Evolutionary conservation across 2,113 vertebrate genomes (phyloP), one percentile per base, ranked within the genome.

Genomic region (Gorsachius goisagi): DNA sequence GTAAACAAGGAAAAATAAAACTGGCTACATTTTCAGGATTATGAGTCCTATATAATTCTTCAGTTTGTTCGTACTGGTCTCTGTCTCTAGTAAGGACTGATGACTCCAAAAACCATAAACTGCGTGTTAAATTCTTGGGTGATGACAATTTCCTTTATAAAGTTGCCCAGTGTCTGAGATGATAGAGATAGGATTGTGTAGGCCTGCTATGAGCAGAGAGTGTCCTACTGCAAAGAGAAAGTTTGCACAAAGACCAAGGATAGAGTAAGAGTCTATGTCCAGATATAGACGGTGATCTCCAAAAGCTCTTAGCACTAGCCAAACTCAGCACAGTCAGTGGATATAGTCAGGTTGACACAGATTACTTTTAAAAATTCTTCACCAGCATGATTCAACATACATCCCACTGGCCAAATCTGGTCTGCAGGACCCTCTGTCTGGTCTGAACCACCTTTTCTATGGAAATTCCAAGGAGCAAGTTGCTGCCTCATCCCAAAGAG

Each of bases 1-100:
- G 55, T 90, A 95, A 88, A 41, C n/a, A 82, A 80, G 82, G 74
- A 66, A 88, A 95, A 91, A 66, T 32, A 74, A 69, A 91, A 83
- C 59, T 52, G 69, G 53, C 62, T 88, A 53, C 45, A 53, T 23
- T 50, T 93, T 79, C 24, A 80, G 63, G 41, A 88, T 77, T 82
- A 62, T 20, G 9, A 82, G 45, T 45, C 45, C 52, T 87, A 2
- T 85, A 41, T 35, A 72, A 66, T 79, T 82, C 49, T 95, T 82
- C 53, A 94, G 33, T 74, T 83, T 88, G 23, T 75, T 94, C 67
- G 18, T 50, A 72, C 71, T 92, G 49, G 53, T 73, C 39, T 85
- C 24, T 64, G 37, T 81, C 85, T 93, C 53, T 72, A 10, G 12
- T 79, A 56, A 72, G 28, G 24, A 44, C 74, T 68, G 50, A 45